Evolutionary conservation across 2,113 vertebrate species (phyloP).

Genomic region (Turdus rufiventris): DNA sequence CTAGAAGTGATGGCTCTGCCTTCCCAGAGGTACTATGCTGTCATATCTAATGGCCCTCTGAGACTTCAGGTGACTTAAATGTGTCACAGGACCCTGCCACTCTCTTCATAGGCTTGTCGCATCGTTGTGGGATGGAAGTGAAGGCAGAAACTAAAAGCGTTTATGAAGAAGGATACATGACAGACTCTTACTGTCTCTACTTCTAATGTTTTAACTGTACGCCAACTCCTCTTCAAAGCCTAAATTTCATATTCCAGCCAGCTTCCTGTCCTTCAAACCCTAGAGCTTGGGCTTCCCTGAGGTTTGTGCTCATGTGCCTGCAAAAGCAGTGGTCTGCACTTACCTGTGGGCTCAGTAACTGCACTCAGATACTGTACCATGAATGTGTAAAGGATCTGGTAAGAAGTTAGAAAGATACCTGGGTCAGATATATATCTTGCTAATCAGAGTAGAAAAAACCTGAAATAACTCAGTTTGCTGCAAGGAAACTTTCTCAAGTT

Average conservation of each 20-base stretch:
- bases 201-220: not conserved
- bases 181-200: not conserved
- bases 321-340: not conserved
- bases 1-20: not conserved
- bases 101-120: not conserved
- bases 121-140: not conserved
- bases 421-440: not conserved
- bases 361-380: not conserved
- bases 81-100: not conserved
- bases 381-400: not conserved
- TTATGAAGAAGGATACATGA: not conserved
- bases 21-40: not conserved
- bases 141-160: not conserved
- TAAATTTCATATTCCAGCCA: not conserved
- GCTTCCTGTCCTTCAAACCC: not conserved
- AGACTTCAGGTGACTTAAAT: constrained; percentile 13
- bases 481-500: not conserved
- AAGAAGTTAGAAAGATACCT: not conserved
- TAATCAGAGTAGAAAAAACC: not conserved
- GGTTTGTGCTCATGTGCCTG: not conserved
- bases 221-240: not conserved
- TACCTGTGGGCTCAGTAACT: not conserved
- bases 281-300: not conserved
- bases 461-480: not conserved
- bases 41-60: not conserved